Conservation (phyloP, 2,888 invertebrate species). For the Molorchus minor region DNA sequence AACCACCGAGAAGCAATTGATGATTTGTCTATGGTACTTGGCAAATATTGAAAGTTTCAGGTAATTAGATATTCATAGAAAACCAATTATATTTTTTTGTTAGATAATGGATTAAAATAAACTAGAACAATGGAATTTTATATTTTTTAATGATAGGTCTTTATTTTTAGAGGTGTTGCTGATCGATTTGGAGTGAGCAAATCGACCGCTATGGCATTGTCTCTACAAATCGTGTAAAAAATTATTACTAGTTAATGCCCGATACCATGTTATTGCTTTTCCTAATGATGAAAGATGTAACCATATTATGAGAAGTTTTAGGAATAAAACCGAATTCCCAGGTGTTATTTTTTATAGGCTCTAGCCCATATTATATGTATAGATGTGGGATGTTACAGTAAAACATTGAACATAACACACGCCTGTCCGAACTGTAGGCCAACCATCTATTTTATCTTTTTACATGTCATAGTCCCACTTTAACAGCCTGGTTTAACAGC, state of each 20-base stretch:
- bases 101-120: too few relatives aligned
- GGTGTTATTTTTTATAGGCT: too few relatives aligned
- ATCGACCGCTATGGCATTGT: constrained; percentile 3
- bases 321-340: neutral
- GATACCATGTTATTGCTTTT: neutral
- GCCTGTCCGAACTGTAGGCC: too few relatives aligned
- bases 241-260: neutral
- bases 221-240: neutral
- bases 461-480: too few relatives aligned
- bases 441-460: too few relatives aligned
- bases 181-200: neutral
- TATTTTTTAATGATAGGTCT: too few relatives aligned
- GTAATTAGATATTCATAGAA: neutral
- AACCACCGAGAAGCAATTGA: neutral
- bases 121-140: too few relatives aligned
- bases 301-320: neutral
- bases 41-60: constrained; percentile 7
- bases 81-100: neutral
- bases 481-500: too few relatives aligned
- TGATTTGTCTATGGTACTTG: neutral
- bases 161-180: constrained; percentile 7
- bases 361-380: too few relatives aligned
- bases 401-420: too few relatives aligned
- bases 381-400: too few relatives aligned
- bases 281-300: neutral